A percentile compares a stretch with the other conserved stretches of the same genome.
phyloP scores from a whole-genome alignment of 2,797 vertebrate genomes.

The Macroramphosus scolopax region DNA sequence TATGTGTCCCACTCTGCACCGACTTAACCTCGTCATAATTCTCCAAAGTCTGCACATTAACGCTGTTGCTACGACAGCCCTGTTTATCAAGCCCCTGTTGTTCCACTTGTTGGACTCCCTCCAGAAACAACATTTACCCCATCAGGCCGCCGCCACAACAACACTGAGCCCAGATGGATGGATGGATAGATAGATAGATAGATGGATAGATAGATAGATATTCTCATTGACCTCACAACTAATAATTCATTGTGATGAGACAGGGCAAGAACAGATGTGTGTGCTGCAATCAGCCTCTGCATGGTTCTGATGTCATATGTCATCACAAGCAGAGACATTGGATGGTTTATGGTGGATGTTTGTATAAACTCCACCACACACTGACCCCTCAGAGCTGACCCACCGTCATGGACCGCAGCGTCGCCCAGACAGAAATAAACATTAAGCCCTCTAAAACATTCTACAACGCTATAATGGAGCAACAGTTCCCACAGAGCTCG shows the following conservation, averaged over 20 bases:
- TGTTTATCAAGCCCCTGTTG: conserved; percentile 56
- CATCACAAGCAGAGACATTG: too few relatives aligned
- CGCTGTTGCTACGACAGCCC: conserved; percentile 48
- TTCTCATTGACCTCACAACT: too few relatives aligned
- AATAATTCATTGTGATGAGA: too few relatives aligned
- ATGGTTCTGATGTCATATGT: too few relatives aligned
- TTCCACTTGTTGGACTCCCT: conserved; percentile 53
- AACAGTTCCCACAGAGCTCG: conserved; percentile 28
- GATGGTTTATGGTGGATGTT: too few relatives aligned
- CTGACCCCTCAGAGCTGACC: too few relatives aligned
- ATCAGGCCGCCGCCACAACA: conserved; percentile 20
- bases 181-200: too few relatives aligned
- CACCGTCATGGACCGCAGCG: too few relatives aligned
- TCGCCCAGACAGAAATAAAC: conserved; percentile 30
- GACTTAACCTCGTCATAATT: conserved; percentile 67
- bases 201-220: too few relatives aligned
- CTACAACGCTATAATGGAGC: conserved; percentile 31
- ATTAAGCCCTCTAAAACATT: conserved; percentile 41
- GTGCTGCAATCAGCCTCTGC: too few relatives aligned
- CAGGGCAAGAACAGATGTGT: too few relatives aligned
- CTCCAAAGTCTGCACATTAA: conserved; percentile 65
- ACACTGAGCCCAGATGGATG: conserved; percentile 28
- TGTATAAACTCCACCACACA: too few relatives aligned
- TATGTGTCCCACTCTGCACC: conserved; percentile 34
- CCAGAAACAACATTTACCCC: conserved; percentile 56